A percentile compares a stretch with the other conserved stretches of the same genome.
Conservation (phyloP, 2,113 vertebrate species). For the Cryptoleucopteryx plumbea region DNA sequence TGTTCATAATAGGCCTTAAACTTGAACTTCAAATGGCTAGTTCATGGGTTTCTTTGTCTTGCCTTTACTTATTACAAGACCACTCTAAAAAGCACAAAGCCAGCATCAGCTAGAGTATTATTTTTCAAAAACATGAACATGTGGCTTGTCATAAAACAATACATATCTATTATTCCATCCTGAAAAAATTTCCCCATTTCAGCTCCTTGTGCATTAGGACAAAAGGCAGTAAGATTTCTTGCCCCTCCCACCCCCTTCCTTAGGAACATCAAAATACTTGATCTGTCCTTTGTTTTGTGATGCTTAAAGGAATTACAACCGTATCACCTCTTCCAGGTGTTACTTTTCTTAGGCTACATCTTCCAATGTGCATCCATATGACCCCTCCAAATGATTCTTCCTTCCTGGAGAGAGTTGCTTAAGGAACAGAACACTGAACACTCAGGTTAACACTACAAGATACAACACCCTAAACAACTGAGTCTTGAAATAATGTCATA, state of each 20-base stretch:
- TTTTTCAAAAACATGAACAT: background rate
- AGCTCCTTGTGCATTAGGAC: background rate
- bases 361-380: background rate
- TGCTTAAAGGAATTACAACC: background rate
- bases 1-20: background rate
- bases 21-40: background rate
- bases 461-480: background rate
- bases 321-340: background rate
- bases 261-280: background rate
- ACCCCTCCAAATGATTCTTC: background rate
- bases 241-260: fast-evolving
- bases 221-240: background rate
- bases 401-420: background rate
- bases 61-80: background rate
- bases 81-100: background rate
- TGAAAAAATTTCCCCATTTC: background rate
- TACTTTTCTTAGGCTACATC: background rate
- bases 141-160: background rate
- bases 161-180: background rate
- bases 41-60: background rate
- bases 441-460: background rate
- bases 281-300: background rate
- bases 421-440: background rate
- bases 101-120: background rate
- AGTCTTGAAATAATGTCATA: background rate